phyloP scores from a whole-genome alignment of 2,113 vertebrate genomes.

The Ginglymostoma cirratum region DNA sequence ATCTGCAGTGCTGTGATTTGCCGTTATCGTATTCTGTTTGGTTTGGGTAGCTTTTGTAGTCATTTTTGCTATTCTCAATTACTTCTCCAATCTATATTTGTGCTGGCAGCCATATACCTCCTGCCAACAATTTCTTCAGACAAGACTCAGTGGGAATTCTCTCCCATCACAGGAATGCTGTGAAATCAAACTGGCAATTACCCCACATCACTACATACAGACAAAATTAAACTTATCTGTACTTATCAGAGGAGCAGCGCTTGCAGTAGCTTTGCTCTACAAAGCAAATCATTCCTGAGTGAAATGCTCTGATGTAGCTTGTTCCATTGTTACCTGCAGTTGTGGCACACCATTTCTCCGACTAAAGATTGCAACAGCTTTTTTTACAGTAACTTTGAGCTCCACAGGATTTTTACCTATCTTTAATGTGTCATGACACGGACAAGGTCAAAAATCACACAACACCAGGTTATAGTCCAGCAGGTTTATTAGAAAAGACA shows the following conservation, averaged over 20 bases:
- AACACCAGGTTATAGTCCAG: too few relatives aligned
- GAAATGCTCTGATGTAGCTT: background rate
- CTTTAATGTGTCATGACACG: background rate
- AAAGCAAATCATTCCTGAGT: background rate
- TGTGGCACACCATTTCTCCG: background rate
- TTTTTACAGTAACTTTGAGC: background rate
- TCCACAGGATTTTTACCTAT: background rate
- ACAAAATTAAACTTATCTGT: background rate
- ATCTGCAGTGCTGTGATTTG: background rate
- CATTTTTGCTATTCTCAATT: background rate
- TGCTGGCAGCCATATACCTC: background rate
- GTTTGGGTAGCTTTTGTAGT: background rate
- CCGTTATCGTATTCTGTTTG: background rate
- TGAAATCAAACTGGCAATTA: background rate
- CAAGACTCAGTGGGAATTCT: background rate
- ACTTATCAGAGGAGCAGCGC: background rate
- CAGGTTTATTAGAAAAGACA: too few relatives aligned
- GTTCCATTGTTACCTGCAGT: background rate
- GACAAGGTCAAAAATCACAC: too few relatives aligned
- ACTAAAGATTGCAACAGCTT: background rate
- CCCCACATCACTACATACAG: background rate
- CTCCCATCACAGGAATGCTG: background rate
- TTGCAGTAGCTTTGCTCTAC: background rate
- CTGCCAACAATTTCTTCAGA: background rate
- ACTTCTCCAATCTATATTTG: background rate